These are phyloP conservation scores for Rhinatrema bivittatum DNA, from an alignment of 2,797 vertebrate species.

Conservation along the genomic window DNA sequence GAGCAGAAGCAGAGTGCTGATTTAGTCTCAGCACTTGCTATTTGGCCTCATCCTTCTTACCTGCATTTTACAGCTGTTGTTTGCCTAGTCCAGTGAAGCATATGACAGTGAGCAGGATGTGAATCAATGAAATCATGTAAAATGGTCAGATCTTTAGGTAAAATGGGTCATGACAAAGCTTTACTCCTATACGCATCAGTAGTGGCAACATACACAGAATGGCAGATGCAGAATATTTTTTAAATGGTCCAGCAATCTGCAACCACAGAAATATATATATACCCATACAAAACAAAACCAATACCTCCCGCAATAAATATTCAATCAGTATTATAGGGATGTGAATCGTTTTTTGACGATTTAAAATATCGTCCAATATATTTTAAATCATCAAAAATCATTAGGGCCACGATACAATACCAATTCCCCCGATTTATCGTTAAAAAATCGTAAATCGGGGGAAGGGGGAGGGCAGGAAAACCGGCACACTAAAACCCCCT, in stretches of 20 bases:
- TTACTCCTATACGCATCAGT: slow-evolving; percentile 12
- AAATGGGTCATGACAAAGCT: slow-evolving; percentile 22
- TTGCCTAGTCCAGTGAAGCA: slow-evolving; percentile 32
- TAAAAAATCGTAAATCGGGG: no score
- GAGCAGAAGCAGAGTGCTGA: neutral
- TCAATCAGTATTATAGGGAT: no score
- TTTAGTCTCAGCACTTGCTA: slow-evolving; percentile 17
- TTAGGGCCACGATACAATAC: no score
- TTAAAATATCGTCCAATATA: no score
- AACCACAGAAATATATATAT: no score
- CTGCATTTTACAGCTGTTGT: slow-evolving; percentile 25
- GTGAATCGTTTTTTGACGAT: no score
- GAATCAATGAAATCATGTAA: slow-evolving; percentile 46
- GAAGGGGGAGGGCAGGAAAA: no score
- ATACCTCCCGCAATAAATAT: no score
- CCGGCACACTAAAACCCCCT: no score
- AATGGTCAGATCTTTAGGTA: slow-evolving; percentile 21
- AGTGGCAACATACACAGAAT: slow-evolving; percentile 6
- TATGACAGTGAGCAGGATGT: slow-evolving; percentile 13
- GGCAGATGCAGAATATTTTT: slow-evolving; percentile 10
- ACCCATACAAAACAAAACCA: no score
- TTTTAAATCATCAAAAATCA: no score
- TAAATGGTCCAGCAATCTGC: slow-evolving; percentile 11
- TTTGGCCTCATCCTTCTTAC: slow-evolving; percentile 5
- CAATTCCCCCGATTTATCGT: no score